Evolutionary conservation across 2,888 invertebrate species (phyloP), one percentile per base, ranked within the genome.

Genomic region (Morpho helenor): DNA sequence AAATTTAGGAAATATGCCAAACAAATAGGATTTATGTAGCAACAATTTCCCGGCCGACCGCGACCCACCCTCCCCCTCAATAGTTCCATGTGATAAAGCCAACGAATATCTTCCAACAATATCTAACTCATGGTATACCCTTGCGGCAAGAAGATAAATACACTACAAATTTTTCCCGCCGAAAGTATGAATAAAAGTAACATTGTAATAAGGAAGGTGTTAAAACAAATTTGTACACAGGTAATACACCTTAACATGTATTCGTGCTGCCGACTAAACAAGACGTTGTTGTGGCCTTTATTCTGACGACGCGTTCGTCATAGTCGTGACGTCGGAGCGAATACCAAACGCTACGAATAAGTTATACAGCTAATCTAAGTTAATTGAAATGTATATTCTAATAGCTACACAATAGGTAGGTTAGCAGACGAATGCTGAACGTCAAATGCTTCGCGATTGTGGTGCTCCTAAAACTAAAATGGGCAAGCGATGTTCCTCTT

Each of bases 171-270:
- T 67, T 83, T 85, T 85, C 75, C 80, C 76, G 82, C 85, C 87
- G 80, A 84, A 88, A 87, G 77, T 79, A 76, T 83, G 67, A 84
- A 84, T 82, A 72, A 70, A 79, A 80, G 78, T 74, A 79, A 79
- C 71, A 73, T 72, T 77, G 74, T 72, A 73, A 76, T 73, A 66
- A 67, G 76, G 74, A 73, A 82, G 76, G 75, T 75, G 73, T 72
- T 80, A 84, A 86, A 83, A 80, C 73, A 87, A 81, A 87, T 88
- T 87, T 88, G 87, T 89, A 87, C 87, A 87, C 75, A 31, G 31
- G 31, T 31, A 31, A 74, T 74, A 82, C 76, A 80, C 74, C 75
- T 78, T 75, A 76, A 74, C 62, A 68, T 57, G 62, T 61, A 55
- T 64, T 65, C 68, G 69, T 68, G 68, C 67, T 66, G 66, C 68